Base-by-base conservation (phyloP, 2,888 invertebrate species). In the Agrochola litura region DNA sequence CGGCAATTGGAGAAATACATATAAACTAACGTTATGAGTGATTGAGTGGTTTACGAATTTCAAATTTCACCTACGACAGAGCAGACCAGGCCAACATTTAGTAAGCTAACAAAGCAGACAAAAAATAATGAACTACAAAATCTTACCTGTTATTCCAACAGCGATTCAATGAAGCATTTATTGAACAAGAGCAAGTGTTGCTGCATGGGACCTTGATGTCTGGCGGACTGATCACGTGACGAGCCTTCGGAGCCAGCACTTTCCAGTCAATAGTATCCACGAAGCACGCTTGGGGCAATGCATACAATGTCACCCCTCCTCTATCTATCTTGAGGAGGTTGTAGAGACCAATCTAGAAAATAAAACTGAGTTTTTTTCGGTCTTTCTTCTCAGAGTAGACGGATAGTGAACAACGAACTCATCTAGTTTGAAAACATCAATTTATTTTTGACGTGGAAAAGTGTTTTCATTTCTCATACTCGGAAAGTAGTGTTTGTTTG, bases 301-400 rank as follows among this genome's bases (percentile, higher is more conserved):
- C 97, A 91, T 98, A 98, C 64, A 99, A 97, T 43, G 98, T 97
- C 0, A 99, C 98, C 8, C 98, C 98, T 0, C 99, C 99, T 76
- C 98, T 97, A 82, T 98, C 97, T 82, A 99, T 98, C 86, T 97
- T 97, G 0, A 97, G 95, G 65, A 99, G 95, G 56, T 97, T 98
- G 73, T 95, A 97, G 14, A 99, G 97, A 52, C 98, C 99, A 77
- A 99, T 97, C 97, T 98, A 94, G 91, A 95, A 86, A 65, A 6
- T 19, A n/a, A 6, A 65, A 65, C 10, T 25, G 10, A 25, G 43
- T 43, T 25, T 6, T 16, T 10, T 65, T n/a, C 16, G 16, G 43
- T 65, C 16, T 19, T 30, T 60, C 19, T 65, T 46, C 25, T 25
- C 19, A 19, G 6, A 65, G 1, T 25, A 65, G 46, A 19, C 19